A percentile compares a stretch with the other conserved stretches of the same genome.
These are phyloP conservation scores for Chrysochloris asiatica DNA, from an alignment of 2,113 vertebrate species.

Conservation along the genomic window DNA sequence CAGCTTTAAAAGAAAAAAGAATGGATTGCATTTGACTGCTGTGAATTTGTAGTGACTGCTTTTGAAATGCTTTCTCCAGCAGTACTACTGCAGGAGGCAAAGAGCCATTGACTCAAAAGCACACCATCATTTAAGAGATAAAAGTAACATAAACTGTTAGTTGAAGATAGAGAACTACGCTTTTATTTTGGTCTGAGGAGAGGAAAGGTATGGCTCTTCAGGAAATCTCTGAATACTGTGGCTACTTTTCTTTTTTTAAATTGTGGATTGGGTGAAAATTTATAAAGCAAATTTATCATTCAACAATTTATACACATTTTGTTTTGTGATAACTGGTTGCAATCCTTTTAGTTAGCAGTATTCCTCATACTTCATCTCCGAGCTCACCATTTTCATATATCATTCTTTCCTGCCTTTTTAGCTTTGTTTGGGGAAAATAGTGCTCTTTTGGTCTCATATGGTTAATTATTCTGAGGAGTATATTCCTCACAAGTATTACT, in stretches of 20 bases:
- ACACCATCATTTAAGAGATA: conserved; percentile 11
- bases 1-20: too few species aligned
- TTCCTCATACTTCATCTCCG: background rate
- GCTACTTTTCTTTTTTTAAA: background rate
- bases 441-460: background rate
- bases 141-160: background rate
- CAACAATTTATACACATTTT: background rate
- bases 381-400: too few species aligned
- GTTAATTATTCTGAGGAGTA: background rate
- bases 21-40: too few species aligned
- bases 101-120: background rate
- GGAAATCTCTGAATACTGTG: background rate
- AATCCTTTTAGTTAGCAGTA: background rate
- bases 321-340: background rate
- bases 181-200: conserved; percentile 3
- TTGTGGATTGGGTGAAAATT: too few species aligned
- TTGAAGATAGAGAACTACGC: conserved; percentile 21
- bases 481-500: background rate
- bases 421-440: background rate
- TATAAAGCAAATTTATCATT: too few species aligned
- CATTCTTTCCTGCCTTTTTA: background rate
- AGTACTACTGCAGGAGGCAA: background rate
- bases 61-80: background rate
- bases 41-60: too few species aligned
- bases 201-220: background rate